Evolutionary conservation across 2,113 vertebrate genomes (phyloP).

Genomic region (Chaenocephalus aceratus): DNA sequence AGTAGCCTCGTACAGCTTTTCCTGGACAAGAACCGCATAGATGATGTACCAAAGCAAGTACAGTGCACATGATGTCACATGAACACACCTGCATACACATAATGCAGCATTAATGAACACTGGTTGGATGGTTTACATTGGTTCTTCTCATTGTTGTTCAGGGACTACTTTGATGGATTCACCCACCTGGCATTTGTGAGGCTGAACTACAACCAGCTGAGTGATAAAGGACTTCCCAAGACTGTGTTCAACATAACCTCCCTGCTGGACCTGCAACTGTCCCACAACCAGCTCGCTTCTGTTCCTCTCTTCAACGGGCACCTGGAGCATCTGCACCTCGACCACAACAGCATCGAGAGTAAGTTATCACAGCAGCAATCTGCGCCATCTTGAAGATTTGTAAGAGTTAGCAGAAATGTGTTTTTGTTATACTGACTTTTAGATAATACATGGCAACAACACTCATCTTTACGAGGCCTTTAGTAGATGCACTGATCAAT

Average conservation of each 20-base stretch:
- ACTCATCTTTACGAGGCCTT: neutral
- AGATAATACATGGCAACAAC: neutral
- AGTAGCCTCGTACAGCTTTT: conserved; percentile 91
- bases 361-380: conserved; percentile 66
- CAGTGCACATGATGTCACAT: neutral
- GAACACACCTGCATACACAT: conserved; percentile 1
- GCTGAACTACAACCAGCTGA: conserved; percentile 95
- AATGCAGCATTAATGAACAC: neutral
- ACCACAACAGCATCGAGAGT: conserved; percentile 96
- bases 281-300: conserved; percentile 92
- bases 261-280: conserved; percentile 93
- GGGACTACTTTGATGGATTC: conserved; percentile 91
- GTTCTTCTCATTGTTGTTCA: conserved; percentile 23
- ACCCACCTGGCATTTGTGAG: conserved; percentile 92
- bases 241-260: conserved; percentile 93
- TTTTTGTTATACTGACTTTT: neutral
- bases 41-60: conserved; percentile 88
- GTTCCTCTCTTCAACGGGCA: conserved; percentile 89
- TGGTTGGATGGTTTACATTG: neutral
- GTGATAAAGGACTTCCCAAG: conserved; percentile 92
- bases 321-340: conserved; percentile 96
- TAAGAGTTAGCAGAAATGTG: neutral
- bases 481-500: neutral
- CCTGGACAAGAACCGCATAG: conserved; percentile 94
- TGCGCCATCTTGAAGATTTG: neutral